A percentile compares a stretch with the other conserved stretches of the same genome.
phyloP scores from a whole-genome alignment of 2,888 invertebrate genomes.

The Drosophila borborema region DNA sequence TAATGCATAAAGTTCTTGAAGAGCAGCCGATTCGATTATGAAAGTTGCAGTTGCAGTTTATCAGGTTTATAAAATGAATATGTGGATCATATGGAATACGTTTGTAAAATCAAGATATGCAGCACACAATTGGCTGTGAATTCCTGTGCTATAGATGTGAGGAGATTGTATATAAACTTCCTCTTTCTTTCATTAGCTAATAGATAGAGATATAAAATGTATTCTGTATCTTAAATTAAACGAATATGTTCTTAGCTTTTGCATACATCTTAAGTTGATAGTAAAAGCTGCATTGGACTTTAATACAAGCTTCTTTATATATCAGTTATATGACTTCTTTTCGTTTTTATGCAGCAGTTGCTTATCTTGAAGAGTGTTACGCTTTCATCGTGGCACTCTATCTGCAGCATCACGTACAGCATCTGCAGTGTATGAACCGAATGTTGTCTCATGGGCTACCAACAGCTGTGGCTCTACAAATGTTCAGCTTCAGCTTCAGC shows the following conservation, averaged over 20 bases:
- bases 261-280: too few relatives aligned
- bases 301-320: too few relatives aligned
- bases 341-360: background rate
- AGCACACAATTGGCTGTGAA: background rate
- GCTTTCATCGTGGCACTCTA: too few relatives aligned
- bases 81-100: too few relatives aligned
- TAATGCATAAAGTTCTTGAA: background rate
- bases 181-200: too few relatives aligned
- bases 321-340: background rate
- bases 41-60: background rate
- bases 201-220: too few relatives aligned
- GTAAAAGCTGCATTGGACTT: too few relatives aligned
- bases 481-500: conserved; percentile 17
- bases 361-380: background rate
- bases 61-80: background rate
- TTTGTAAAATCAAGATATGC: too few relatives aligned
- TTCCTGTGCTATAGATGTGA: background rate
- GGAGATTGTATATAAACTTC: too few relatives aligned
- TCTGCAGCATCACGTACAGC: conserved; percentile 36
- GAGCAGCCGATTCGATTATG: background rate
- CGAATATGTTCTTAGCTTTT: too few relatives aligned
- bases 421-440: conserved; percentile 17
- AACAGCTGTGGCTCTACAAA: conserved; percentile 23
- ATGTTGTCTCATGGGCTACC: conserved; percentile 18
- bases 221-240: too few relatives aligned